phyloP scores from a whole-genome alignment of 2,797 vertebrate genomes.

The Gallinago solitaria region DNA sequence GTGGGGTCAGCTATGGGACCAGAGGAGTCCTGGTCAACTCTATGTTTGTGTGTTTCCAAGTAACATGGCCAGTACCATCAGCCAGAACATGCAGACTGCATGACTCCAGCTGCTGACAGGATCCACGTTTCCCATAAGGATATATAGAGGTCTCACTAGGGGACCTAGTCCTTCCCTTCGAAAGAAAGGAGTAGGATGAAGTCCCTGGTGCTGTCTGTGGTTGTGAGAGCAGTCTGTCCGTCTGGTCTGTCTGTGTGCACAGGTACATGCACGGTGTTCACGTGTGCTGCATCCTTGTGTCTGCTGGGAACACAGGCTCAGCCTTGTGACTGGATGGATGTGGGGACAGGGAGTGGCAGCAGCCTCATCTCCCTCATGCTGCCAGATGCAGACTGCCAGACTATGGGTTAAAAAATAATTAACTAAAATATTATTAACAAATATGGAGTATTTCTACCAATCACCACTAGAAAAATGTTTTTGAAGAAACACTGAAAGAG shows the following conservation, averaged over 20 bases:
- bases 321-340: background rate
- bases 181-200: background rate
- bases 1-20: rapidly evolving
- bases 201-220: background rate
- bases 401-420: background rate
- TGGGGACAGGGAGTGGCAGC: background rate
- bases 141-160: background rate
- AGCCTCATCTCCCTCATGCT: background rate
- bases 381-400: background rate
- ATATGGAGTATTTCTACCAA: background rate
- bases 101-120: background rate
- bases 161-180: background rate
- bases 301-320: background rate
- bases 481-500: background rate
- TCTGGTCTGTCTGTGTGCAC: background rate
- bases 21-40: background rate
- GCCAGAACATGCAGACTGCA: background rate
- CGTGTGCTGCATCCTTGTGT: rapidly evolving
- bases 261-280: rapidly evolving
- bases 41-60: background rate
- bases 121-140: background rate
- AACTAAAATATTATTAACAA: background rate
- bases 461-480: background rate
- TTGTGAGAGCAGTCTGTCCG: background rate
- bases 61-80: background rate